phyloP scores from a whole-genome alignment of 2,797 vertebrate genomes.

The Lithobates pipiens region DNA sequence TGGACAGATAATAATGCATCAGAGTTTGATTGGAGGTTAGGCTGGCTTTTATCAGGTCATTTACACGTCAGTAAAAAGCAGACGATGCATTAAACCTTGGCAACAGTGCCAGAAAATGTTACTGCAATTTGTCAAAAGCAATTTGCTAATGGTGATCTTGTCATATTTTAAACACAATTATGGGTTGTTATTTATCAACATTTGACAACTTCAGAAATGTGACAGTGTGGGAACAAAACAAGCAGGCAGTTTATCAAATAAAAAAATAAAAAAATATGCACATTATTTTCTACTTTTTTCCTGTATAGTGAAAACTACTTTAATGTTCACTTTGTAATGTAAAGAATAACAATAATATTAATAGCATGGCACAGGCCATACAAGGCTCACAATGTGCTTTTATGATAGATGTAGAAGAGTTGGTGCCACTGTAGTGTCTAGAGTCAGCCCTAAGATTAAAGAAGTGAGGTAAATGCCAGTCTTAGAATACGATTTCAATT shows the following conservation, averaged over 20 bases:
- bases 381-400: too few relatives aligned
- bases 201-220: constrained; percentile 49
- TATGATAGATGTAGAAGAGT: too few relatives aligned
- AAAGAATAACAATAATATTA: too few relatives aligned
- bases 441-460: too few relatives aligned
- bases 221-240: constrained; percentile 39
- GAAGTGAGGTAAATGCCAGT: too few relatives aligned
- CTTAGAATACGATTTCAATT: too few relatives aligned
- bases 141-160: constrained; percentile 60
- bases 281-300: not conserved
- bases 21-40: constrained; percentile 5
- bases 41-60: constrained; percentile 41
- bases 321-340: too few relatives aligned
- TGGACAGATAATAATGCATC: constrained; percentile 3
- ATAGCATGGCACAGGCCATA: too few relatives aligned
- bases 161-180: constrained; percentile 60
- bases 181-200: constrained; percentile 54
- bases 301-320: too few relatives aligned
- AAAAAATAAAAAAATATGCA: not conserved
- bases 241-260: constrained; percentile 38
- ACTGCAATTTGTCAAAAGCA: constrained; percentile 55
- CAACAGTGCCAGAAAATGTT: constrained; percentile 41
- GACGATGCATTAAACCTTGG: constrained; percentile 41
- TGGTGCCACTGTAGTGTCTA: too few relatives aligned
- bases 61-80: constrained; percentile 16